A percentile compares a stretch with the other conserved stretches of the same genome.
phyloP scores from a whole-genome alignment of 92 coral and sea anemone genomes.

The Porites lobata region DNA sequence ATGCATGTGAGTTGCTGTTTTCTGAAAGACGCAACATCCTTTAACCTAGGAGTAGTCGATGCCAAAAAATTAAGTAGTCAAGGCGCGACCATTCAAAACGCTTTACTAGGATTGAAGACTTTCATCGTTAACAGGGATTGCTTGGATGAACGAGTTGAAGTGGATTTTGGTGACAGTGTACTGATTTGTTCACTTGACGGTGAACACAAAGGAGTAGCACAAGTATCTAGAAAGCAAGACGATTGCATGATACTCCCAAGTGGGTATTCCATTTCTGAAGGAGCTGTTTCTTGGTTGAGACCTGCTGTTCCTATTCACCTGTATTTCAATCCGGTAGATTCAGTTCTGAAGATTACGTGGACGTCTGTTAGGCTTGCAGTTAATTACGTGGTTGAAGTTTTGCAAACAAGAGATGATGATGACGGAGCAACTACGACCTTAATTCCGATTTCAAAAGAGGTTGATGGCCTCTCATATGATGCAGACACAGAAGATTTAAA shows the following conservation, averaged over 20 bases:
- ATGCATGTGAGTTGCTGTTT: conserved; percentile 10
- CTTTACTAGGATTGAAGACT: neutral
- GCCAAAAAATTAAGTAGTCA: neutral
- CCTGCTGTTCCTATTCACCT: conserved; percentile 9
- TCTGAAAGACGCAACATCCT: neutral
- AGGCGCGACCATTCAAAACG: neutral
- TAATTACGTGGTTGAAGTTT: conserved; percentile 6
- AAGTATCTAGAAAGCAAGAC: neutral
- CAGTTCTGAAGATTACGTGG: conserved; percentile 24
- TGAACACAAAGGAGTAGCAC: conserved; percentile 15
- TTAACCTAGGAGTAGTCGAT: conserved; percentile 13
- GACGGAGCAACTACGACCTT: neutral
- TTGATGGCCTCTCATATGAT: neutral
- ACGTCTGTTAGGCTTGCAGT: conserved; percentile 7
- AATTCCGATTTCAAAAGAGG: conserved; percentile 5
- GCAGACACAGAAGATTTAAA: neutral
- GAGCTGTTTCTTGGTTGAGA: conserved; percentile 9
- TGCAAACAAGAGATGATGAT: neutral
- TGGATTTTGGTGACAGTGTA: neutral
- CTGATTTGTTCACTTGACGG: neutral
- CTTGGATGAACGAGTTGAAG: neutral
- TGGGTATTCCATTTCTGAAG: conserved; percentile 7
- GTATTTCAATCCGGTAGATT: neutral
- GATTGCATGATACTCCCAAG: conserved; percentile 4
- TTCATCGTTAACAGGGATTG: neutral